Conservation (phyloP, 2,797 vertebrate species). For the Podarcis siculus region DNA sequence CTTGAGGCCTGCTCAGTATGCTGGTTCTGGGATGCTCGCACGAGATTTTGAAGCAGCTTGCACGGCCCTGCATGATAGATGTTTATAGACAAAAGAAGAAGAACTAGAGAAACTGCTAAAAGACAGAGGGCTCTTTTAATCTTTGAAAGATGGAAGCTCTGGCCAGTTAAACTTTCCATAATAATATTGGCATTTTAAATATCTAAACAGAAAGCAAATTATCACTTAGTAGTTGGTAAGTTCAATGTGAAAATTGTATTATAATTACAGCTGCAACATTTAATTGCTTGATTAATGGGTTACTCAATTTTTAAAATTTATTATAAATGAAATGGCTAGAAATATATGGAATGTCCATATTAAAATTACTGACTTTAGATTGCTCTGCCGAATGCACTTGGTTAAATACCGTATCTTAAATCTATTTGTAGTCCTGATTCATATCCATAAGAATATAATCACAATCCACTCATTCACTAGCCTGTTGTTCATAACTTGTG, state of each 20-base stretch:
- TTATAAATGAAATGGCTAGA: background rate
- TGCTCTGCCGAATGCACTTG: too few species aligned
- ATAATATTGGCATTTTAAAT: background rate
- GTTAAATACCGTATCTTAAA: too few species aligned
- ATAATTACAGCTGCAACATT: background rate
- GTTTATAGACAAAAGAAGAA: background rate
- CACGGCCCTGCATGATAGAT: background rate
- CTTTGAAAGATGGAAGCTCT: background rate
- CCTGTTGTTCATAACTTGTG: too few species aligned
- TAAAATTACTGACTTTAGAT: background rate
- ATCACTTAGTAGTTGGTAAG: background rate
- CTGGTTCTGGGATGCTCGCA: too few species aligned
- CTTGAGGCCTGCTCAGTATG: too few species aligned
- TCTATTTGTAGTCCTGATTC: too few species aligned
- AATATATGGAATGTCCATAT: background rate
- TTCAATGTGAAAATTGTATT: background rate
- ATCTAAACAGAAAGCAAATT: background rate
- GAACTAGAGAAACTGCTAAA: background rate
- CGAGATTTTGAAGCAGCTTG: too few species aligned
- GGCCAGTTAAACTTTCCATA: background rate
- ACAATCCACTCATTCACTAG: too few species aligned
- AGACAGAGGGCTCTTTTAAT: background rate
- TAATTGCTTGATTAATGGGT: background rate
- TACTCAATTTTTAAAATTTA: background rate
- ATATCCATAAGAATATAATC: too few species aligned